phyloP scores from a whole-genome alignment of 64 coral and sea anemone genomes.

The Orbicella faveolata region DNA sequence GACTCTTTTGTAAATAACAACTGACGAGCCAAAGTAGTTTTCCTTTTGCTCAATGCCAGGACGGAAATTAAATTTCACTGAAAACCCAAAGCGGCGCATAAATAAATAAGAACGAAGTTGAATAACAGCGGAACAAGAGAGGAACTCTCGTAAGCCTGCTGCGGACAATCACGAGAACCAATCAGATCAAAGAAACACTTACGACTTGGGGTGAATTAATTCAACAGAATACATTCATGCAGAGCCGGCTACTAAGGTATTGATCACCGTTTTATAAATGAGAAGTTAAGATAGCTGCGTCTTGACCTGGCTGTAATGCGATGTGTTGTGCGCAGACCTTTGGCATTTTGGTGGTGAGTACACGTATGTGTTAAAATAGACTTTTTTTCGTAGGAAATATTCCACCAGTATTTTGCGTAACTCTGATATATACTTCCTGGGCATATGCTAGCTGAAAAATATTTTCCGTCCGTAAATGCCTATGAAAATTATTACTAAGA shows the following conservation, averaged over 20 bases:
- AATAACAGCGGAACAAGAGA: background rate
- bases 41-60: background rate
- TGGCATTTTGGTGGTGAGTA: background rate
- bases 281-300: background rate
- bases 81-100: background rate
- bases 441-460: too few species aligned
- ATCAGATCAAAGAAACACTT: background rate
- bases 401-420: too few species aligned
- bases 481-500: background rate
- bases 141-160: background rate
- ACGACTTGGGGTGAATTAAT: background rate
- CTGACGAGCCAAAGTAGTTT: background rate
- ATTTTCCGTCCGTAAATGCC: background rate
- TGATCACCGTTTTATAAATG: background rate
- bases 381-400: too few species aligned
- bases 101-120: background rate
- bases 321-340: background rate
- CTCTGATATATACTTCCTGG: too few species aligned
- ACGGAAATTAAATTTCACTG: conserved; percentile 36
- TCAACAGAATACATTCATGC: background rate
- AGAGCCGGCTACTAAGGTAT: background rate
- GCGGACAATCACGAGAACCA: background rate
- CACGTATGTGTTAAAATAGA: background rate
- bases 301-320: background rate
- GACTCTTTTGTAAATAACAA: background rate